Evolutionary conservation across 2,797 vertebrate genomes (phyloP), one percentile per base, ranked within the genome.

Genomic region (Pteronotus mesoamericanus): DNA sequence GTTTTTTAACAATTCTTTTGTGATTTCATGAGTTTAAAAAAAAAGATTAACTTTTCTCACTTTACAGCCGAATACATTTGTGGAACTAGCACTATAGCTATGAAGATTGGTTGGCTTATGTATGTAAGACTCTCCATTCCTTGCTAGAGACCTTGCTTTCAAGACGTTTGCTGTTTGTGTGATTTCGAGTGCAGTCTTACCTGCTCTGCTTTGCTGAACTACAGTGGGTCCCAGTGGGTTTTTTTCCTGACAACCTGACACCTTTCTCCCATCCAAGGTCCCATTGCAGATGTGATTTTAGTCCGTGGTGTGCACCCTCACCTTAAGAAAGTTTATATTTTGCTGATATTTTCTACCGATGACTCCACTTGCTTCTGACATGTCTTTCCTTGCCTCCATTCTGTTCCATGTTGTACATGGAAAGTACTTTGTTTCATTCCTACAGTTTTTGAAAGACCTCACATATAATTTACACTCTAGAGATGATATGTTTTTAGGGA

Each of bases 241-340:
- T 68, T 48, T 72, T 75, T 92, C 39, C 29, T 64, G 22, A 3
- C 3, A 21, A 48, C 10, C 71, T 14, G 74, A n/a, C 3, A 59
- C 3, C 15, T 66, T n/a, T 32, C 19, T 37, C 32, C 26, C 37
- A 32, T 4, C 16, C 48, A 19, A 55, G 9, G 15, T 71, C 39
- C 21, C 46, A 22, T 10, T 48, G 9, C 22, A 94, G 21, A 22
- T 32, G 51, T 29, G 2, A 0, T 22, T 64, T 86, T 51, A 74
- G 1, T 26, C 6, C 3, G 42, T 21, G 59, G 24, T 11, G 1
- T 11, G 19, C 9, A 21, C 14, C 0, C 1, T 46, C 39, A 32
- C 0, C 10, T 44, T 66, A 11, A 32, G n/a, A n/a, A 77, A 29
- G 7, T 44, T 57, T 34, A 15, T 6, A 44, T 69, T 84, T 71